phyloP scores from a whole-genome alignment of 1,140 invertebrate genomes.

The Solenopsis invicta region DNA sequence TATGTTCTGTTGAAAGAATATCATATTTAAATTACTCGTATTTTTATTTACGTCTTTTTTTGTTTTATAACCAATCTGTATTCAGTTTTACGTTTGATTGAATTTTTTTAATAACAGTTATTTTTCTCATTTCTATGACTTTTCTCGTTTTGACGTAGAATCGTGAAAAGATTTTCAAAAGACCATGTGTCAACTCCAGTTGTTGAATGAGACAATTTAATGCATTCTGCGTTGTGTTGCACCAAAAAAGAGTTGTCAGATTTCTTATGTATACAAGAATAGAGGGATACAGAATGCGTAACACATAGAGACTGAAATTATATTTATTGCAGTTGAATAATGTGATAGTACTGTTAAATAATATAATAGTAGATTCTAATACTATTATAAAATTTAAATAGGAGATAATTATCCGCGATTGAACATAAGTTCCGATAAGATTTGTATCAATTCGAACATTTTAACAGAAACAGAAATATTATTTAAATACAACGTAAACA shows the following conservation, averaged over 20 bases:
- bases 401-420: not conserved
- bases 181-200: not conserved
- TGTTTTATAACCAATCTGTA: not conserved
- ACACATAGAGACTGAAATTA: slow-evolving; percentile 7
- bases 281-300: not conserved
- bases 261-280: not conserved
- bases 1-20: not conserved
- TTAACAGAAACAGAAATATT: not conserved
- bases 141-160: not conserved
- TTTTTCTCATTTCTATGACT: not conserved
- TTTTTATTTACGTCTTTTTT: not conserved
- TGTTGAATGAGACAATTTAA: not conserved
- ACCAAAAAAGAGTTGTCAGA: not conserved
- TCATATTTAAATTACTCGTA: not conserved
- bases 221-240: not conserved
- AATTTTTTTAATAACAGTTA: not conserved
- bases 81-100: not conserved
- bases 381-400: not conserved
- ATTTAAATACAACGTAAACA: not conserved
- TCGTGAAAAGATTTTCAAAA: not conserved
- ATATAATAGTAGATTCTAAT: not conserved
- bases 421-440: slow-evolving; percentile 14
- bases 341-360: no score
- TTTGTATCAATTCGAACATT: not conserved
- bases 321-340: not conserved